Base-by-base conservation (phyloP, 2,797 vertebrate species). In the Pseudochromis fuscus region DNA sequence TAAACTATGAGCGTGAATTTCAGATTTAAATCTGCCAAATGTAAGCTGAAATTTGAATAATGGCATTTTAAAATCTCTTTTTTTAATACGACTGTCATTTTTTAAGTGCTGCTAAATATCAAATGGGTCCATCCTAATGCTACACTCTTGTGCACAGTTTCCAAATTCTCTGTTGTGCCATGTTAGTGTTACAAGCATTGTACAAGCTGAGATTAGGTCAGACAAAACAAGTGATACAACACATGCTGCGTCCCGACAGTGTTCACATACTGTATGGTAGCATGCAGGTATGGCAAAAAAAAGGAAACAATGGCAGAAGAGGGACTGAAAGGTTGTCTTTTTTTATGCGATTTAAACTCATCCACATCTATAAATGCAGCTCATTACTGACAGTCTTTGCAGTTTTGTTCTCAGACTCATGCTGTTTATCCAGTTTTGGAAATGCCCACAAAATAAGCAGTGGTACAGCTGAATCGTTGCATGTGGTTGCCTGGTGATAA, bases 401-500 rank as follows among this genome's bases (percentile, higher is more conserved):
- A 45, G 45, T 35, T 68, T 59, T 33, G 62, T 52, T 62, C 38
- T 53, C 28, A 7, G 42, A 50, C 56, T 50, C 33, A 16, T 37
- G 42, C 38, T 50, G 58, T 78, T 61, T 68, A 65, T 66, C 24
- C 63, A 40, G 40, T 55, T 70, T n/a, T 18, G 25, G 19, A 48
- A 46, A 58, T 63, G 57, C 63, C 38, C 31, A 60, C 42, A 55
- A 59, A 60, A 59, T 69, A 76, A 48, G 64, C 60, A 15, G 40
- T 52, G 13, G 5, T 45, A 24, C 67, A 18, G 67, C 35, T 75
- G 56, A 69, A 67, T 37, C 18, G 51, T 56, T 46, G 49, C 53
- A 21, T 27, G 13, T 7, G 15, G 83, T 82, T 81, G 72, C 80
- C 69, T 83, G 45, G 69, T n/a, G 61, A 87, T 79, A 28, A 79